Evolutionary conservation across 2,888 invertebrate species (phyloP).

Genomic region (Aleiodes leptofemur): DNA sequence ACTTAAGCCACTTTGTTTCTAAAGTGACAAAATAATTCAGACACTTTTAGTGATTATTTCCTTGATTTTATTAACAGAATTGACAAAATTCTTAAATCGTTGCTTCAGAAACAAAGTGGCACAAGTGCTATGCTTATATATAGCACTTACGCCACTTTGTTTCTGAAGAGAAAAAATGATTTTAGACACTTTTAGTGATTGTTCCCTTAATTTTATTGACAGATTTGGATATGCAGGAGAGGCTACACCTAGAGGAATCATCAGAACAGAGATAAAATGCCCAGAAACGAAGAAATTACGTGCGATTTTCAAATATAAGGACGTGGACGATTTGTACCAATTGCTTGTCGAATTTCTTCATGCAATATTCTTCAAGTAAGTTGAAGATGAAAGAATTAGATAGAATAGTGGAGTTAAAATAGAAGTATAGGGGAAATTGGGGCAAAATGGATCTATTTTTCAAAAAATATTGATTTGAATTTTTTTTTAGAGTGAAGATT

Average conservation of each 20-base stretch:
- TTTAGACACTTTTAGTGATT: slow-evolving; percentile 10
- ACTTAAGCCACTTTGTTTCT: no score
- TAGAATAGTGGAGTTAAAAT: no score
- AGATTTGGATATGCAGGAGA: slow-evolving; percentile 97
- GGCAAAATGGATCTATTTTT: no score
- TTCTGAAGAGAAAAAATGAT: neutral
- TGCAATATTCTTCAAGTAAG: slow-evolving; percentile 89
- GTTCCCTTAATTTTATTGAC: slow-evolving; percentile 30
- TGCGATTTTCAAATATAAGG: slow-evolving; percentile 81
- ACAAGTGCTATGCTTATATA: no score
- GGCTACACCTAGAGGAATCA: slow-evolving; percentile 90
- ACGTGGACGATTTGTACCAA: slow-evolving; percentile 86
- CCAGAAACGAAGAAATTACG: slow-evolving; percentile 79
- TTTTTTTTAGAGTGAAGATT: no score
- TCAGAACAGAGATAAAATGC: slow-evolving; percentile 86
- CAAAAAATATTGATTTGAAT: no score
- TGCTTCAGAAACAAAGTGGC: no score
- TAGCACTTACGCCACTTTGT: no score
- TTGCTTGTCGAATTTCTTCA: slow-evolving; percentile 93
- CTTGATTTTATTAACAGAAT: neutral
- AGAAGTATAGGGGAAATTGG: no score
- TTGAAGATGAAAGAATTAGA: no score
- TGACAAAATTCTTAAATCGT: no score
- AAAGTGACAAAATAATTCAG: neutral
- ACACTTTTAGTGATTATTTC: slow-evolving; percentile 8